Base-by-base conservation (phyloP, 2,888 invertebrate genomes). In the Drosophila longiperda region DNA sequence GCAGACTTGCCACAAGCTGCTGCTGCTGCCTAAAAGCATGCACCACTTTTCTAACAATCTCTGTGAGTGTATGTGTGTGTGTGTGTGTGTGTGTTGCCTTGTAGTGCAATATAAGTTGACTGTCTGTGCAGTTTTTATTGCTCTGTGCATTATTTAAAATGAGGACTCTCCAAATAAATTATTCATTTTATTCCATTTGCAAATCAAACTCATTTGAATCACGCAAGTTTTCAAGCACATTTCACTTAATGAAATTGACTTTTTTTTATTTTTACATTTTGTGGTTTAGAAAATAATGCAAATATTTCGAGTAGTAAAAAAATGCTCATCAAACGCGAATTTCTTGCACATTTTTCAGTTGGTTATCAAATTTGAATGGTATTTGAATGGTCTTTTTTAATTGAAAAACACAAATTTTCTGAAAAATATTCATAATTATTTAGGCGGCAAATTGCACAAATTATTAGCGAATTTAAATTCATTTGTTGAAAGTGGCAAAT, bases 51-150 rank as follows among this genome's bases (percentile, higher is more conserved):
- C 15, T 32, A 53, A 12, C 20, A 33, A n/a, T 54, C 17, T 11
- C 26, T 42, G 26, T 29, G 48, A 3, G 26, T 15, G 29, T 26
- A 12, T 63, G 20, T 38, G 33, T 36, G 17, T 59, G 53, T 59
- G 33, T 40, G 52, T n/a, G 40, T 36, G 23, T 38, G 5, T 49
- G 33, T 53, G 48, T 53, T 45, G 29, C 17, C 3, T 52, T 11
- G 34, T 48, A 63, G 50, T 61, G 73, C 75, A 76, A 82, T 89
- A 78, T 82, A 89, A 82, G 72, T 65, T 76, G 81, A 83, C 86
- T 86, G 87, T 77, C 77, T 83, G 75, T 81, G 69, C 76, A 79
- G 81, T 72, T 88, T 77, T 62, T 70, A 67, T 26, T 61, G 72
- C 64, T 52, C 48, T 20, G 55, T 11, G 29, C 40, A 68, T 12